Conservation (phyloP, 2,113 vertebrate species). For the Junco hyemalis region DNA sequence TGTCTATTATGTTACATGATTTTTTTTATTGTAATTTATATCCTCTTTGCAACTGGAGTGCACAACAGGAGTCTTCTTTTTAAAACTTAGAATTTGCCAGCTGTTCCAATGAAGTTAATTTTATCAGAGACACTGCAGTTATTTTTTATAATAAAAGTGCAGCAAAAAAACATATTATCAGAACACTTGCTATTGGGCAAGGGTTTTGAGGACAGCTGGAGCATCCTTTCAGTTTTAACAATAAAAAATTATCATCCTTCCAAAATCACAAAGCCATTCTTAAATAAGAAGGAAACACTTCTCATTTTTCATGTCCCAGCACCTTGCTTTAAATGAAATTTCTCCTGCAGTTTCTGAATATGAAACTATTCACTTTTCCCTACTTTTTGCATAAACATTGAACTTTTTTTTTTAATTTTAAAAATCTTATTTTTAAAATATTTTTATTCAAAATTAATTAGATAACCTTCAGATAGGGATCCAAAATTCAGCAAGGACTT, state of each 20-base stretch:
- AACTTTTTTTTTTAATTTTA: neutral
- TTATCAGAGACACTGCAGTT: neutral
- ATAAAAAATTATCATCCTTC: neutral
- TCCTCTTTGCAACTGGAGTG: neutral
- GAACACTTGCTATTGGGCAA: neutral
- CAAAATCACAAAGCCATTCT: neutral
- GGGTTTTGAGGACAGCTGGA: slow-evolving; percentile 1
- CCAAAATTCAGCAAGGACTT: neutral
- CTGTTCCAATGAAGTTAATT: slow-evolving; percentile 17
- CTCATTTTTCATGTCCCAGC: neutral
- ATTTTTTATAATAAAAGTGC: slow-evolving; percentile 13
- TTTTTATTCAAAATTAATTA: neutral
- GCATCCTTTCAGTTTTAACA: neutral
- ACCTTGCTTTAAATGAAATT: neutral
- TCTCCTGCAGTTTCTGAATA: neutral
- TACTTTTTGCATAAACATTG: neutral
- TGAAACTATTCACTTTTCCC: neutral
- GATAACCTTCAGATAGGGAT: neutral
- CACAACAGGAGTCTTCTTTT: neutral
- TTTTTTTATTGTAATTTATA: slow-evolving; percentile 35
- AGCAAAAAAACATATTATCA: neutral
- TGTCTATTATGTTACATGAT: neutral
- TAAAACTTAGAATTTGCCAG: neutral
- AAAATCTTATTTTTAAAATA: neutral
- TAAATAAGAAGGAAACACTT: neutral